Conservation (phyloP, 1,140 invertebrate genomes). For the Drosophila neocordata region DNA sequence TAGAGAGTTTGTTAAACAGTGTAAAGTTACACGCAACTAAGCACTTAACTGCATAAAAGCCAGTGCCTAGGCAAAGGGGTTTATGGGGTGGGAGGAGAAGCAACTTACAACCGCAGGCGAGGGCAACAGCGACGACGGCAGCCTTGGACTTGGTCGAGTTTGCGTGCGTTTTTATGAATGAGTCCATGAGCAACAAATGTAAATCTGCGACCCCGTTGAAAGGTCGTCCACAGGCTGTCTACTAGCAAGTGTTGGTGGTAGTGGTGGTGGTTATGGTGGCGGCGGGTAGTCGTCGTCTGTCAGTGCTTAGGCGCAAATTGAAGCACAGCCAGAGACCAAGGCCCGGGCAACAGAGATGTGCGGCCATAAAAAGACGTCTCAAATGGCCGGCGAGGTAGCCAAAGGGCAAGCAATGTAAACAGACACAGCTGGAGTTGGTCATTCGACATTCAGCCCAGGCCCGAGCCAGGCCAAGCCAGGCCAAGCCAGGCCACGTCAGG, state of each 20-base stretch:
- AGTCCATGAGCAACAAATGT: conserved; percentile 67
- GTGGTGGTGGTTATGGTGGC: not conserved
- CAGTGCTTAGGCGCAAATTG: conserved; percentile 60
- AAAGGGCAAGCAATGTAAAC: conserved; percentile 68
- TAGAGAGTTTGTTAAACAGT: conserved; percentile 75
- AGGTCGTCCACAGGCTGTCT: conserved; percentile 45
- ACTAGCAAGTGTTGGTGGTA: conserved; percentile 11
- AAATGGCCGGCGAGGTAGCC: conserved; percentile 28
- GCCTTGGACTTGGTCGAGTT: conserved; percentile 68
- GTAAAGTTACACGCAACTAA: conserved; percentile 79
- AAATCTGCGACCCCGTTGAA: conserved; percentile 68
- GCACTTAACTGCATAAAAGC: conserved; percentile 79
- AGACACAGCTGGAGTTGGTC: conserved; percentile 60
- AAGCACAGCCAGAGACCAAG: conserved; percentile 41
- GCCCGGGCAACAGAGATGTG: not conserved
- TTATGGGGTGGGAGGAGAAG: not conserved
- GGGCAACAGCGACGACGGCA: conserved; percentile 27
- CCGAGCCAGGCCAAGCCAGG: conserved; percentile 1
- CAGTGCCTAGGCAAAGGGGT: conserved; percentile 17
- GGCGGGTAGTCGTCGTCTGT: conserved; percentile 12
- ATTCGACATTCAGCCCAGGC: not conserved
- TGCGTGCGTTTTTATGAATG: conserved; percentile 79
- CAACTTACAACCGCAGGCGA: conserved; percentile 56
- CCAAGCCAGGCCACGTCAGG: conserved; percentile 9
- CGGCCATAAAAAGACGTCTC: conserved; percentile 49